phyloP scores from a whole-genome alignment of 2,888 invertebrate species.

The Myopa tessellatipennis region DNA sequence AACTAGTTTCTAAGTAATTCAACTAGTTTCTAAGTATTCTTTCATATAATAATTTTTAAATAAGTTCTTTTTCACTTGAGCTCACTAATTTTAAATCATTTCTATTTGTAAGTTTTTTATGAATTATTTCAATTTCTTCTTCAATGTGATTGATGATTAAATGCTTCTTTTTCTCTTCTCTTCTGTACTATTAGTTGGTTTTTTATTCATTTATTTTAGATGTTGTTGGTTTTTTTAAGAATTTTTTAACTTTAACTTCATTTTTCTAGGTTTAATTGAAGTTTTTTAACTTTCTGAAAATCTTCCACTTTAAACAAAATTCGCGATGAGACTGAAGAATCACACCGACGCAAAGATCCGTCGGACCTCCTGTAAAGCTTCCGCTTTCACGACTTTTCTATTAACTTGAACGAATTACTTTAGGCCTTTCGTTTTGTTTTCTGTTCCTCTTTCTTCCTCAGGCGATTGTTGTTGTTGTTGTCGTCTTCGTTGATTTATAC shows the following conservation, averaged over 20 bases:
- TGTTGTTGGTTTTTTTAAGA: not conserved
- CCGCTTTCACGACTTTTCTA: too few relatives aligned
- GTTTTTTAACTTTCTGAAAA: conserved; percentile 14
- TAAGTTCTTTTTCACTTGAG: not conserved
- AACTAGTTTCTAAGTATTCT: too few relatives aligned
- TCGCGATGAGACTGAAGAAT: conserved; percentile 42
- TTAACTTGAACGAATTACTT: not conserved
- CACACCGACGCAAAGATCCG: conserved; percentile 17
- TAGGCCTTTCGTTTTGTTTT: not conserved
- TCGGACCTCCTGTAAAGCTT: conserved; percentile 5
- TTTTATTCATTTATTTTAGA: conserved; percentile 9
- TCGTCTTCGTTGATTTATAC: not conserved
- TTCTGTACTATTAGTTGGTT: not conserved
- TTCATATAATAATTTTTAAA: too few relatives aligned
- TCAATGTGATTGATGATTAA: not conserved
- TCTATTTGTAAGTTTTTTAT: too few relatives aligned
- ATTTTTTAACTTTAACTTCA: not conserved
- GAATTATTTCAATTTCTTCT: too few relatives aligned
- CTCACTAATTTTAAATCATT: not conserved
- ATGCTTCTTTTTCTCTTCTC: not conserved
- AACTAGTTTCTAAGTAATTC: too few relatives aligned
- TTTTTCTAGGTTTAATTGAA: conserved; percentile 12
- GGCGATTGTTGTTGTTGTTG: not conserved
- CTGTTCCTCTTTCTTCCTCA: not conserved
- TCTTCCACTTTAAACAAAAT: conserved; percentile 43